Percentiles rank a stretch among this genome's conserved stretches.
These are phyloP conservation scores for Aspidoscelis tigris DNA, from an alignment of 2,113 vertebrate species.

Conservation along the genomic window DNA sequence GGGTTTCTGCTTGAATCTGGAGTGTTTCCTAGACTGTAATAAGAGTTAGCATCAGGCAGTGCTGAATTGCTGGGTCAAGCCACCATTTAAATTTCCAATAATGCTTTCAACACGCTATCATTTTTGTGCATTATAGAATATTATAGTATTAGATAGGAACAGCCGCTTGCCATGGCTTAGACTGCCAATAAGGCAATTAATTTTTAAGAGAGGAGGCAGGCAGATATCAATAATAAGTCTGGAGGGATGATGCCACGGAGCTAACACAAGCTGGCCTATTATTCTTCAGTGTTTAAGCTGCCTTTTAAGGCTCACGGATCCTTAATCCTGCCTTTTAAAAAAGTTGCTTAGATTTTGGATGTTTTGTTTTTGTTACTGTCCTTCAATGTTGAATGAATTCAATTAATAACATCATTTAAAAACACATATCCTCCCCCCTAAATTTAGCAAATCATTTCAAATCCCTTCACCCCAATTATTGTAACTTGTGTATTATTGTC, in stretches of 20 bases:
- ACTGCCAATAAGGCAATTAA: not conserved
- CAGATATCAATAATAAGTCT: not conserved
- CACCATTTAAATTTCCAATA: not conserved
- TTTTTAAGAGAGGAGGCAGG: not conserved
- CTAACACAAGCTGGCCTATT: not conserved
- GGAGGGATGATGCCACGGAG: not conserved
- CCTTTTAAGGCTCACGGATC: not conserved
- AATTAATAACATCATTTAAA: constrained; percentile 48
- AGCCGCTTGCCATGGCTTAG: not conserved
- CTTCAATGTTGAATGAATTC: constrained; percentile 20
- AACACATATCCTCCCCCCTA: not conserved
- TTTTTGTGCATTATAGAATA: not conserved
- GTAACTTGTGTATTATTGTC: constrained; percentile 50
- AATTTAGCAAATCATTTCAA: constrained; percentile 1
- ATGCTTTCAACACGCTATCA: not conserved
- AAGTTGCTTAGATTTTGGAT: too few species aligned
- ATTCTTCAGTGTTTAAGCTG: not conserved
- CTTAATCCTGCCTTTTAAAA: not conserved
- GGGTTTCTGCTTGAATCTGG: not conserved
- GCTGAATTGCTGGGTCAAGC: not conserved
- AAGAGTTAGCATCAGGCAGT: not conserved
- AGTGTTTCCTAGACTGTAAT: not conserved
- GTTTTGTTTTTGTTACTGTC: not conserved
- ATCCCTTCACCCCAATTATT: not conserved
- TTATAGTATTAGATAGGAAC: not conserved